Evolutionary conservation across 2,113 vertebrate genomes (phyloP), one percentile per base, ranked within the genome.

Genomic region (Hyaena hyaena): DNA sequence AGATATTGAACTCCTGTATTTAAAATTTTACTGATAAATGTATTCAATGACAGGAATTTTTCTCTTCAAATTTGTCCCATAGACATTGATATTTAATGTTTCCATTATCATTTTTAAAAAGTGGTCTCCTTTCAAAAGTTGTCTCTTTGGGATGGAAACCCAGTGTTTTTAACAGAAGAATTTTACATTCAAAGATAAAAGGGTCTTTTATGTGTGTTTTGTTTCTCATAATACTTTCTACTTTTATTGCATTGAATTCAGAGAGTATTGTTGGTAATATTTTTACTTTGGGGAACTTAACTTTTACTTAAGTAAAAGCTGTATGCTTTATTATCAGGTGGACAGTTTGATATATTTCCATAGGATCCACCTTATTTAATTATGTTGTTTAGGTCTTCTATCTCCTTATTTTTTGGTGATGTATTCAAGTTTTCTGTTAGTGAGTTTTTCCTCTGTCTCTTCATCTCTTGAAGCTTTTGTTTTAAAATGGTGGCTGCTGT

Each of bases 151-250:
- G 66, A 61, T 74, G 53, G 43, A 39, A 61, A 53, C 24, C 28
- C 35, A 90, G 17, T 90, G 26, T 68, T 93, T 90, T 35, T 87
- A 63, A 43, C 74, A 45, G 31, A 80, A 74, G 4, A 85, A 50
- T 58, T 97, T 93, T 85, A 94, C 53, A 87, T 63, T 66, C 74
- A 93, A 35, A 81, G 24, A 43, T 86, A 16, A 74, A 74, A 33
- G 3, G 7, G 16, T 33, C 39, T 69, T 69, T 71, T 69, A 11
- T 89, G 26, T 95, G 58, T 94, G 10, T 71, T 86, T 65, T 81
- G 50, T 77, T 90, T 81, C 50, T 68, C 12, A 71, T 45, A 63
- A n/a, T 95, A 43, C 23, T 43, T 71, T 82, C 12, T 90, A 45
- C 31, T 12, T 93, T 55, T 53, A 39, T 48, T 50, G 33, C 14